These are phyloP conservation scores for Choloepus didactylus DNA, from an alignment of 2,797 vertebrate species.

Conservation along the genomic window DNA sequence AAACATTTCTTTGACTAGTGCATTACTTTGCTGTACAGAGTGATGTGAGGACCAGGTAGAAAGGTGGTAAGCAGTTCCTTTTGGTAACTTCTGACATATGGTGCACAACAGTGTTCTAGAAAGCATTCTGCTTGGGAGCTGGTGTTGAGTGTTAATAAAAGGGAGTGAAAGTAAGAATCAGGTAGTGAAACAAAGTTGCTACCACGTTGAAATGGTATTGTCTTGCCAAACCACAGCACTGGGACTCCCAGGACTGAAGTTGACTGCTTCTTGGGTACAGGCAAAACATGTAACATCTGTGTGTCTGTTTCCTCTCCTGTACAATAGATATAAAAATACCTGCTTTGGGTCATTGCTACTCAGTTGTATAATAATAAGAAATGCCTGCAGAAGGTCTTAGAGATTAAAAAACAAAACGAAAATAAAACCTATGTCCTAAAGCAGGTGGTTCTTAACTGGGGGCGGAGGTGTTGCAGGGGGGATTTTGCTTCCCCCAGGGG, in stretches of 20 bases:
- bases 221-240: background rate
- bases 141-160: background rate
- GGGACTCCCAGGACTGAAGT: background rate
- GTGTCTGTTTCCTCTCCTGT: constrained; percentile 57
- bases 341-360: background rate
- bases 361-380: background rate
- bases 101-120: background rate
- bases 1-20: background rate
- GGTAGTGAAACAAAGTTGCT: background rate
- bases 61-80: background rate
- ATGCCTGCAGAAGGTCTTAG: background rate
- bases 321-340: constrained; percentile 47
- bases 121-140: rapidly evolving
- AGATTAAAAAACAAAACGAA: background rate
- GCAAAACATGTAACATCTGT: constrained; percentile 39
- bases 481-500: background rate
- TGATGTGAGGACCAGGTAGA: rapidly evolving
- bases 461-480: background rate
- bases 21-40: background rate
- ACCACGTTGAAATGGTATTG: background rate
- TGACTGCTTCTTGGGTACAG: background rate
- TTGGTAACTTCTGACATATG: background rate
- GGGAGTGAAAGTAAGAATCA: background rate
- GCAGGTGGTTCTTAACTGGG: background rate
- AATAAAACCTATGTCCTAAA: background rate